Evolutionary conservation across 2,797 vertebrate genomes (phyloP).

Genomic region (Anas bernieri): DNA sequence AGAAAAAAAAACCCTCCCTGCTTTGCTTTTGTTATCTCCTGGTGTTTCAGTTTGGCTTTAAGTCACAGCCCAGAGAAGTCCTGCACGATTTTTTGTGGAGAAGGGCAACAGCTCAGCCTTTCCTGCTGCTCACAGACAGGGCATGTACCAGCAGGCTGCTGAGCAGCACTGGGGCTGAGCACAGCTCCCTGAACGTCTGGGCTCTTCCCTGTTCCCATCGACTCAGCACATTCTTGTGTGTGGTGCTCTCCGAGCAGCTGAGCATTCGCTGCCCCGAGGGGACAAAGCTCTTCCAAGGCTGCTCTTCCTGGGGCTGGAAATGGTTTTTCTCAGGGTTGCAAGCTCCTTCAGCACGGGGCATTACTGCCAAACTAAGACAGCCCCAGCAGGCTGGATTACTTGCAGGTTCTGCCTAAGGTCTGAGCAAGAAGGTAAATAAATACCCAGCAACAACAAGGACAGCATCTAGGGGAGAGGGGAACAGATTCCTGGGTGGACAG

Average conservation of each 20-base stretch:
- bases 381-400: neutral
- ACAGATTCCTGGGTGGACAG: neutral
- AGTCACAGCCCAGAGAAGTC: neutral
- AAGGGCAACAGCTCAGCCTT: neutral
- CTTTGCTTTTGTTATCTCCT: neutral
- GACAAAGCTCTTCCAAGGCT: neutral
- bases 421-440: neutral
- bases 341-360: neutral
- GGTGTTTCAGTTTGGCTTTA: neutral
- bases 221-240: slow-evolving; percentile 26
- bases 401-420: neutral
- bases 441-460: neutral
- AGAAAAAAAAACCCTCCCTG: neutral
- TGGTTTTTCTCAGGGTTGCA: neutral
- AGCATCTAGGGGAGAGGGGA: neutral
- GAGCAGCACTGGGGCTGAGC: neutral
- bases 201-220: neutral
- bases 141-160: neutral
- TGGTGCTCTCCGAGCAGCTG: neutral
- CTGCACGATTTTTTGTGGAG: neutral
- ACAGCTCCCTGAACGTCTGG: neutral
- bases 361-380: neutral
- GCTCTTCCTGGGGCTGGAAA: neutral
- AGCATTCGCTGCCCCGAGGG: neutral
- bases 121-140: neutral